Evolutionary conservation across 2,888 invertebrate species (phyloP).

Genomic region (Hydraecia micacea): DNA sequence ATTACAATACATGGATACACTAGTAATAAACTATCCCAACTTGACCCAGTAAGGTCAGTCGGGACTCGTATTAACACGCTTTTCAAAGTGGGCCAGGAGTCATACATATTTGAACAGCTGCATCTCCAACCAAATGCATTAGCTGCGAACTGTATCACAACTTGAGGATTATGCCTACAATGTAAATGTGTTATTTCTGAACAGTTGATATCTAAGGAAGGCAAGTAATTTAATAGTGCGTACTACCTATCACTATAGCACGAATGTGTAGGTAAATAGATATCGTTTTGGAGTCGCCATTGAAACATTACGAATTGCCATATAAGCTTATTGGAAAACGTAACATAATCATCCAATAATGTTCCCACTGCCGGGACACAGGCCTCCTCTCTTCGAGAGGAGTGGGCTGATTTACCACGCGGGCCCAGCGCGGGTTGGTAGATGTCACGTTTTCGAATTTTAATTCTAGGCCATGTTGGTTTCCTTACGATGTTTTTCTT

Average conservation of each 20-base stretch:
- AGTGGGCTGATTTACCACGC: not conserved
- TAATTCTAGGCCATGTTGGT: no score
- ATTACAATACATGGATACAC: not conserved
- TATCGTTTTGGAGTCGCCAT: not conserved
- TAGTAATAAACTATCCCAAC: constrained; percentile 25
- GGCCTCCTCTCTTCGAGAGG: not conserved
- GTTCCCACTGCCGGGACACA: not conserved
- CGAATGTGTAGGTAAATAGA: not conserved
- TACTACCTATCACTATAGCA: not conserved
- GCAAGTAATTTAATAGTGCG: not conserved
- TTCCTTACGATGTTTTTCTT: no score
- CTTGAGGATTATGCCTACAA: constrained; percentile 13
- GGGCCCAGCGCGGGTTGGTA: not conserved
- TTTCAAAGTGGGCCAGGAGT: constrained; percentile 26
- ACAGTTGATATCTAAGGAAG: not conserved
- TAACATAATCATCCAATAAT: not conserved
- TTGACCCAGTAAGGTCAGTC: constrained; percentile 43
- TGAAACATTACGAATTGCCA: not conserved
- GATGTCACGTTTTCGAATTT: not conserved
- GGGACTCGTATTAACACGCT: constrained; percentile 41
- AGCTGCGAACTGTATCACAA: constrained; percentile 5
- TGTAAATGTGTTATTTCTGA: not conserved
- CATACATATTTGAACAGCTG: constrained; percentile 56
- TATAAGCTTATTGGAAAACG: not conserved
- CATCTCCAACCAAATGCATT: constrained; percentile 40